phyloP scores from a whole-genome alignment of 2,797 vertebrate genomes.

The Steatocranus sp. region DNA sequence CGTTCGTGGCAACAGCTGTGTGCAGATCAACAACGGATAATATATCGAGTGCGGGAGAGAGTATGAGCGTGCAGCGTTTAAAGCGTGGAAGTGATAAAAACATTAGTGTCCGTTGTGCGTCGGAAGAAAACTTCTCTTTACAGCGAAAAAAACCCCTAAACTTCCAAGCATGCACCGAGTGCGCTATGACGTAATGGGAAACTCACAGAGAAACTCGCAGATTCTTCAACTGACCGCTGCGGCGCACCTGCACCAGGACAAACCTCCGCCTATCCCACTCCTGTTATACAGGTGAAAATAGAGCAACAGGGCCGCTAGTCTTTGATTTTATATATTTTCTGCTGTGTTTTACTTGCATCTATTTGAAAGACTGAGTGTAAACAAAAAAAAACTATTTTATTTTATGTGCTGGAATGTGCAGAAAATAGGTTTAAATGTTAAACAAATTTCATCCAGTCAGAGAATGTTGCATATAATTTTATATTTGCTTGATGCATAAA shows the following conservation, averaged over 20 bases:
- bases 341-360: no score
- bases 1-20: rapidly evolving
- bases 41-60: not conserved
- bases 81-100: not conserved
- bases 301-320: no score
- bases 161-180: rapidly evolving
- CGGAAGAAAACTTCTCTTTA: not conserved
- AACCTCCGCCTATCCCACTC: no score
- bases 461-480: rapidly evolving
- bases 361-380: rapidly evolving
- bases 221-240: no score
- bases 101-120: rapidly evolving
- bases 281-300: no score
- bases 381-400: rapidly evolving
- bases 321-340: no score
- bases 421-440: rapidly evolving
- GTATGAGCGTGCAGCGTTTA: not conserved
- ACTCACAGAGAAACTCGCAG: no score
- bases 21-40: not conserved
- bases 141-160: rapidly evolving
- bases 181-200: rapidly evolving
- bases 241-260: rapidly evolving
- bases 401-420: rapidly evolving
- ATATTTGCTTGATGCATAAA: not conserved
- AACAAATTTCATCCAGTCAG: rapidly evolving